These are phyloP conservation scores for Alexandromys fortis DNA, from an alignment of 2,113 vertebrate species.

Conservation along the genomic window DNA sequence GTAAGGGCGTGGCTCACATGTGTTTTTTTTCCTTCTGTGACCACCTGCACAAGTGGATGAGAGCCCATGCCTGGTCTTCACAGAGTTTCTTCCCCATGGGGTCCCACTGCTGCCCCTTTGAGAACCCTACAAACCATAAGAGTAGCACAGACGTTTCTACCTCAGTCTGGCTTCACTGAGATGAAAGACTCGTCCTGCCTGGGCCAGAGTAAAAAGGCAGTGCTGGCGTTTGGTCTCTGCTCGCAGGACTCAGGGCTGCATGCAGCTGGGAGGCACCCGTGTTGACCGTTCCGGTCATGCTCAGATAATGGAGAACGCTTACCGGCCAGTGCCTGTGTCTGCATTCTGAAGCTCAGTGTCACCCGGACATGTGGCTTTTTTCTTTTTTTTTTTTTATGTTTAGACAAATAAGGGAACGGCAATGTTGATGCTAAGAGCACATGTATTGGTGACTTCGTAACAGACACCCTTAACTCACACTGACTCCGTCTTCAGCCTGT, in stretches of 20 bases:
- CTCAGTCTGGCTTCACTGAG: background rate
- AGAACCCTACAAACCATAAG: background rate
- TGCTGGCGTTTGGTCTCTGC: background rate
- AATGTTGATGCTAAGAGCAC: background rate
- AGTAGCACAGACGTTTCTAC: background rate
- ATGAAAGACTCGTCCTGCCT: background rate
- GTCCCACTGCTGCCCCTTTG: background rate
- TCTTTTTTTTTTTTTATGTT: background rate
- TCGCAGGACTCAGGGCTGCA: background rate
- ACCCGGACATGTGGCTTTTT: background rate
- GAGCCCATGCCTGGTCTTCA: background rate
- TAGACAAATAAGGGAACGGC: background rate
- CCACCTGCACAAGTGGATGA: background rate
- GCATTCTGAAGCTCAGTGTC: background rate
- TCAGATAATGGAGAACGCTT: background rate
- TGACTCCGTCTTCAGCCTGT: background rate
- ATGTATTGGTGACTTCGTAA: background rate
- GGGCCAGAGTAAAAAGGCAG: background rate
- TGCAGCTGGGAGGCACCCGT: background rate
- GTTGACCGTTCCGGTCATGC: fast-evolving
- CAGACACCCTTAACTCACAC: background rate
- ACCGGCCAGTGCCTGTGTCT: background rate
- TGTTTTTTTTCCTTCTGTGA: background rate
- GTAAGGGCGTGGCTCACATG: background rate
- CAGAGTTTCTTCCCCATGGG: background rate